Percentiles rank a stretch among this genome's conserved stretches.
These are phyloP conservation scores for Sphenopsis melanotis DNA, from an alignment of 2,797 vertebrate species.

Conservation along the genomic window DNA sequence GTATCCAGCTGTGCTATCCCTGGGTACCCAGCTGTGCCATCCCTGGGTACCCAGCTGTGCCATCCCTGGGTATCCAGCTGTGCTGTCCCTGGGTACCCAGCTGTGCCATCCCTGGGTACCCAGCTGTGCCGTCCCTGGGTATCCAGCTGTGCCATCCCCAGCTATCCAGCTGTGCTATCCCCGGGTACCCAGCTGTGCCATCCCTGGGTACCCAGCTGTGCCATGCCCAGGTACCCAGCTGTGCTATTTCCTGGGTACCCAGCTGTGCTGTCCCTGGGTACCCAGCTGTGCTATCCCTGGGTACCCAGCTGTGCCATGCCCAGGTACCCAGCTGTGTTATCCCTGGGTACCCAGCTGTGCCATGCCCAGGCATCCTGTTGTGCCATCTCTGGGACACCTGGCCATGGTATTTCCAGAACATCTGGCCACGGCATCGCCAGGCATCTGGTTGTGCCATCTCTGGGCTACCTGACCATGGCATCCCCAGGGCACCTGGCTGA, in stretches of 20 bases:
- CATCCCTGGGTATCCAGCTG: not conserved
- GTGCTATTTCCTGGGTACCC: no score
- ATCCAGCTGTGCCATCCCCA: not conserved
- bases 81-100: no score
- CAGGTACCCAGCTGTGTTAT: not conserved
- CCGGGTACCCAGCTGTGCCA: not conserved
- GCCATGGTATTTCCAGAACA: not conserved
- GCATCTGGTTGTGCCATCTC: not conserved
- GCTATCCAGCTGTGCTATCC: no score
- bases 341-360: not conserved
- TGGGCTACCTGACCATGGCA: no score
- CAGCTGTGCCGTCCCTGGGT: accelerated
- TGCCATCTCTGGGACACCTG: not conserved
- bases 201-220: not conserved
- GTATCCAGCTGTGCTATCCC: not conserved
- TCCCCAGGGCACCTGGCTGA: no score
- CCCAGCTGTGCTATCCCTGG: not conserved
- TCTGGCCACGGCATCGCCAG: not conserved
- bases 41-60: no score
- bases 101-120: no score
- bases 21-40: no score
- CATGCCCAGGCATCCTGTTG: accelerated
- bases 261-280: accelerated
- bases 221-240: not conserved
- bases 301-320: no score